These are phyloP conservation scores for Iguana delicatissima DNA, from an alignment of 2,797 vertebrate species.

Conservation along the genomic window DNA sequence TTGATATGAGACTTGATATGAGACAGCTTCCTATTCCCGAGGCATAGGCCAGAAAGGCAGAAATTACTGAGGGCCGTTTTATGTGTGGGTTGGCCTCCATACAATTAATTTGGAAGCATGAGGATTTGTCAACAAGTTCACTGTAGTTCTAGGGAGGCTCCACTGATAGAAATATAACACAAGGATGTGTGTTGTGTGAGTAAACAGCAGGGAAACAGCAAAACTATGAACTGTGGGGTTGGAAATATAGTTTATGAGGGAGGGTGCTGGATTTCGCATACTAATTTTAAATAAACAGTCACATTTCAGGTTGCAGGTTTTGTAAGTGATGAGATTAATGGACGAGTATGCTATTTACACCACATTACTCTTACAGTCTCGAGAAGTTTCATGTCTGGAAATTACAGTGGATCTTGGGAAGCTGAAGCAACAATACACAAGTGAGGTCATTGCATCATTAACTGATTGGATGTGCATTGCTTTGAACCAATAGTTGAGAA, in stretches of 20 bases:
- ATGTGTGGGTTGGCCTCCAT: background rate
- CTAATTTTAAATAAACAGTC: background rate
- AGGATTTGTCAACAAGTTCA: background rate
- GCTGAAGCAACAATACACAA: constrained; percentile 68
- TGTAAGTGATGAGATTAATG: background rate
- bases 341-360: background rate
- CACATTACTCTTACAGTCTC: constrained; percentile 71
- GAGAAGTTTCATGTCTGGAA: constrained; percentile 79
- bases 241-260: background rate
- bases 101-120: background rate
- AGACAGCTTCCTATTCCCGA: background rate
- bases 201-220: background rate
- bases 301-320: background rate
- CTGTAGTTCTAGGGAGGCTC: background rate
- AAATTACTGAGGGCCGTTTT: background rate
- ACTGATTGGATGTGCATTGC: constrained; percentile 40
- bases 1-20: background rate
- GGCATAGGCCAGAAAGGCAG: background rate
- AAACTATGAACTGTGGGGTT: background rate
- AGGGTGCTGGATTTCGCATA: background rate
- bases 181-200: background rate
- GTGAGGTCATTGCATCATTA: constrained; percentile 73
- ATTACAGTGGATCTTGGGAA: constrained; percentile 71
- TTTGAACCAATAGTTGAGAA: constrained; percentile 29
- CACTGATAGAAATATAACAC: background rate